Conservation (phyloP, 1,140 invertebrate species). For the Andricus grossulariae region DNA sequence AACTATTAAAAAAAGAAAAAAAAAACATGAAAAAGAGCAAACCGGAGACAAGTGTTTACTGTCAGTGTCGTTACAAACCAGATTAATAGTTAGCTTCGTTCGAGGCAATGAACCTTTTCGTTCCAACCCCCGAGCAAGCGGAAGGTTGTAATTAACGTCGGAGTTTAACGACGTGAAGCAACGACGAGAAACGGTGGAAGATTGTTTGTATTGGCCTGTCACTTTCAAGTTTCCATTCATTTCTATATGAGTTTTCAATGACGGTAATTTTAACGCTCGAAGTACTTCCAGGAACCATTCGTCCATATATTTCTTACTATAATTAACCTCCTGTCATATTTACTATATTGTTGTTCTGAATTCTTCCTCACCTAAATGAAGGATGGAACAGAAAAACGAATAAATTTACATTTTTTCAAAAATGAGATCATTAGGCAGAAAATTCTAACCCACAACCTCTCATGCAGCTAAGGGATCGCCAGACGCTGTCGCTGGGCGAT, state of each 20-base stretch:
- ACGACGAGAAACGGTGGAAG: slow-evolving; percentile 20
- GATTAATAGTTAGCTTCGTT: slow-evolving; percentile 64
- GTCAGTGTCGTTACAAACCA: slow-evolving; percentile 54
- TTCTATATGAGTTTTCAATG: not conserved
- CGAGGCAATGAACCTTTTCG: slow-evolving; percentile 51
- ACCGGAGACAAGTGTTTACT: slow-evolving; percentile 54
- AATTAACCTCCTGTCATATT: no score
- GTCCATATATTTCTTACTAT: no score
- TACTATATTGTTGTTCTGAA: no score
- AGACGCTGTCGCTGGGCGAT: no score
- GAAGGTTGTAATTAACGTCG: slow-evolving; percentile 51
- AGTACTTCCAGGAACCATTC: no score
- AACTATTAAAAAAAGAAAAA: slow-evolving; percentile 35
- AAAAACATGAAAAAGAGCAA: slow-evolving; percentile 36
- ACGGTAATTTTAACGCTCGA: no score
- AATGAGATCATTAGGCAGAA: no score
- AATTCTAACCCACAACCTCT: no score
- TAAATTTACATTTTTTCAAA: no score
- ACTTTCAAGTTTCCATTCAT: not conserved
- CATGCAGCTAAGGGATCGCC: no score
- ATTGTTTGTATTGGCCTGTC: slow-evolving; percentile 26
- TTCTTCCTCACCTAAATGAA: no score
- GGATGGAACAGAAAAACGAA: no score
- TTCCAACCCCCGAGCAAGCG: slow-evolving; percentile 42
- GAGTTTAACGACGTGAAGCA: slow-evolving; percentile 45